Conservation (phyloP, 2,113 vertebrate genomes). For the Lampris megalopsis region DNA sequence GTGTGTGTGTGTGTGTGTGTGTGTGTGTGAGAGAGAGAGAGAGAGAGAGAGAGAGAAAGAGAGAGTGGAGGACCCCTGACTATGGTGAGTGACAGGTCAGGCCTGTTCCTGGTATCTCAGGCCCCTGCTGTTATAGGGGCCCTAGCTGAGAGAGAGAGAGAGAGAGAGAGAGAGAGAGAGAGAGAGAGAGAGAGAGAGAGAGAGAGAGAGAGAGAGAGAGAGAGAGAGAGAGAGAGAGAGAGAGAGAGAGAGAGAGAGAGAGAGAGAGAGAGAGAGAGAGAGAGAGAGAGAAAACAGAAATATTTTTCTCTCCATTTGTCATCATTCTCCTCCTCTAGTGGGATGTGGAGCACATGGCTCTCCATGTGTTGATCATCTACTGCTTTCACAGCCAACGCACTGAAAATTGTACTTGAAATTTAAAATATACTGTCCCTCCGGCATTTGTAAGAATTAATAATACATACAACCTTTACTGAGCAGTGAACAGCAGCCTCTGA, state of each 20-base stretch:
- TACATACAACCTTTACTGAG: conserved; percentile 1
- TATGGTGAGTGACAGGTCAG: conserved; percentile 67
- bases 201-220: neutral
- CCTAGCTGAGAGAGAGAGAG: conserved; percentile 9
- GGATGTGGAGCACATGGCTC: conserved; percentile 10
- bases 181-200: neutral
- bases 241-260: too few relatives aligned
- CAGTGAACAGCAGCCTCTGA: neutral
- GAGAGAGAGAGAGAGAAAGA: too few relatives aligned
- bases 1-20: neutral
- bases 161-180: neutral
- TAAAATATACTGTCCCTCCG: too few relatives aligned
- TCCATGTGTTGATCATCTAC: conserved; percentile 17
- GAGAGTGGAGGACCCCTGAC: conserved; percentile 54
- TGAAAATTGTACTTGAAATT: too few relatives aligned
- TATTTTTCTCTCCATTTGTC: neutral
- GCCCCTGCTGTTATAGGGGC: conserved; percentile 22
- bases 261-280: conserved; percentile 4
- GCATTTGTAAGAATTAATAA: neutral
- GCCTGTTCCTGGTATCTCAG: conserved; percentile 55
- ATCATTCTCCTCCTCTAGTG: conserved; percentile 7
- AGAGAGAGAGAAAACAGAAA: neutral
- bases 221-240: too few relatives aligned
- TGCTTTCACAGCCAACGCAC: neutral
- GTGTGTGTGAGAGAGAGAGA: too few relatives aligned